Evolutionary conservation across 2,888 invertebrate species (phyloP), one percentile per base, ranked within the genome.

Genomic region (Drosophila merina): DNA sequence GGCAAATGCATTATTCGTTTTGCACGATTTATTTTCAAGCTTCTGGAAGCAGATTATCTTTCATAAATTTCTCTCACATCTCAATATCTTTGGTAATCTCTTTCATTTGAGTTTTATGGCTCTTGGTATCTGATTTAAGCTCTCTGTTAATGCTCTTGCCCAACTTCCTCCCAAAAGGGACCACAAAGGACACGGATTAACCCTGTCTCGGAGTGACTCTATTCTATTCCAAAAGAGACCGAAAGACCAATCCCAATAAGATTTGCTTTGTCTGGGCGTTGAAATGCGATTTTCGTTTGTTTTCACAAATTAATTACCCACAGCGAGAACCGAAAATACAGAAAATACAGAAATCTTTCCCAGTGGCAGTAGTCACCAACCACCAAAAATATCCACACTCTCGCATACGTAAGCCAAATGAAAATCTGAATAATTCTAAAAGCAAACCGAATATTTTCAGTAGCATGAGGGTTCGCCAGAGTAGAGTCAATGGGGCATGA

Each of bases 221-320:
- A 28, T 10, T 8, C 28, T 36, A 9, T 12, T 9, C 48, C 26
- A 9, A 50, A 14, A 8, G 40, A 12, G 7, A 2, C 40, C 8
- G 20, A 20, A 40, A 3, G 7, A 12, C 40, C 40, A 40, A 14
- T 42, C 40, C 14, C 64, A 66, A 63, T 42, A 42, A 66, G 55
- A 76, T 80, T 83, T 72, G 56, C 70, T 71, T 64, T 56, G 51
- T 48, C 52, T 59, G 60, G 52, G 25, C 54, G 58, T 49, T 57
- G 8, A 33, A 20, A 57, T 48, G 67, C 57, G 69, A 51, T 56
- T 59, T 66, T 67, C 44, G 31, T 74, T 70, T 66, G 76, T 81
- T 49, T 59, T 63, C 69, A 75, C 75, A 79, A 75, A 79, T 81
- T 81, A 84, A 81, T 81, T 82, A 79, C 85, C 77, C 81, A 81